Evolutionary conservation across 2,888 invertebrate species (phyloP).

Genomic region (Bhutanitis thaidina): DNA sequence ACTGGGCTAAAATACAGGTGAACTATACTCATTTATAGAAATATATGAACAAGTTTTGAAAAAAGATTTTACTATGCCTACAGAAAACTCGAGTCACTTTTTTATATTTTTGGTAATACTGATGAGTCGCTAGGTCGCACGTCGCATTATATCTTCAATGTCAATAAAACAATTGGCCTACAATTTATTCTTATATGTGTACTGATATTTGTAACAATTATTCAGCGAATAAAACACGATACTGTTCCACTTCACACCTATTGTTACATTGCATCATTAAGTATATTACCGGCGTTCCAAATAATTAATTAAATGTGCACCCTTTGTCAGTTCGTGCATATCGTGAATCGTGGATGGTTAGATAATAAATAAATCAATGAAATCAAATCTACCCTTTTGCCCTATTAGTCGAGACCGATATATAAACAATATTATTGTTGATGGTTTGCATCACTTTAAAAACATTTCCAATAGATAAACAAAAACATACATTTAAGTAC

Average conservation of each 20-base stretch:
- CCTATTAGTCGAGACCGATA: background rate
- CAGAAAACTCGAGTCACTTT: no score
- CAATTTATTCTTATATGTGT: background rate
- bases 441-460: background rate
- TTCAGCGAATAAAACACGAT: background rate
- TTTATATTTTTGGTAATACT: no score
- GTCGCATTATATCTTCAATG: slow-evolving; percentile 1
- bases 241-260: slow-evolving; percentile 5
- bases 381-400: background rate
- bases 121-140: slow-evolving; percentile 15
- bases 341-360: slow-evolving; percentile 7
- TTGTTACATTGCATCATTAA: slow-evolving; percentile 9
- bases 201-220: no score
- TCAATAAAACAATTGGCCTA: slow-evolving; percentile 1
- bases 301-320: slow-evolving; percentile 8
- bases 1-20: no score
- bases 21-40: no score
- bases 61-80: no score
- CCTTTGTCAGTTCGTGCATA: slow-evolving; percentile 2
- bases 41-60: no score
- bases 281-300: slow-evolving; percentile 3
- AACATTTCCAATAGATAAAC: background rate
- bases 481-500: no score
- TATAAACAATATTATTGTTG: background rate
- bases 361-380: background rate